Evolutionary conservation across 1,140 invertebrate species (phyloP), one percentile per base, ranked within the genome.

Genomic region (Drosophila varians): DNA sequence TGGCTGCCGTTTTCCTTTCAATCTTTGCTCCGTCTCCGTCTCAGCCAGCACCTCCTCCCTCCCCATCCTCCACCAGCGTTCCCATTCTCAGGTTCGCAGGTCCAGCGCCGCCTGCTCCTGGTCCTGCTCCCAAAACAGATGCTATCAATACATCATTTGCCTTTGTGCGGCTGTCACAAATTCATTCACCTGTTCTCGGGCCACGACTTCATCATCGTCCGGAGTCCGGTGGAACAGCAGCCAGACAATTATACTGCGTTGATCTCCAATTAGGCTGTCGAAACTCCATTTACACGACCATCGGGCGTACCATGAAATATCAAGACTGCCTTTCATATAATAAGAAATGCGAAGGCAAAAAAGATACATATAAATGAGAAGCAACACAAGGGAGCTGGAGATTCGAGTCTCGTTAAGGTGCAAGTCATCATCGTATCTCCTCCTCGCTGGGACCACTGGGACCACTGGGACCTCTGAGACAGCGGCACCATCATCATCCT

Each of bases 201-300:
- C 72, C 80, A 86, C 75, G 82, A 75, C 80, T 84, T 83, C 70
- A 84, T 78, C 79, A 80, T 75, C 77, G 54, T 16, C 36, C 12
- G 34, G 57, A 47, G 56, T 11, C 28, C 51, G 25, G 36, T 65
- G 72, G 52, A 61, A 55, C 70, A 52, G 40, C 58, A 58, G 61
- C 47, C 83, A 82, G 77, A 87, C 83, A 87, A 87, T 87, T 87
- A 87, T 87, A 87, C 62, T 82, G 70, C 77, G 82, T 87, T 87
- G 82, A 87, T 87, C 82, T 87, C 82, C 82, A 87, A 87, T 87
- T 87, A 87, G 82, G 82, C 82, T 87, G 82, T 87, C 82, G 82
- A 87, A 87, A 87, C 82, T 87, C 82, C 82, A 87, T 87, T 87
- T 87, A 87, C 82, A 86, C 80, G 74, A 73, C 60, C 75, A 84